These are phyloP conservation scores for Otocyon megalotis DNA, from an alignment of 2,113 vertebrate genomes.

Conservation along the genomic window DNA sequence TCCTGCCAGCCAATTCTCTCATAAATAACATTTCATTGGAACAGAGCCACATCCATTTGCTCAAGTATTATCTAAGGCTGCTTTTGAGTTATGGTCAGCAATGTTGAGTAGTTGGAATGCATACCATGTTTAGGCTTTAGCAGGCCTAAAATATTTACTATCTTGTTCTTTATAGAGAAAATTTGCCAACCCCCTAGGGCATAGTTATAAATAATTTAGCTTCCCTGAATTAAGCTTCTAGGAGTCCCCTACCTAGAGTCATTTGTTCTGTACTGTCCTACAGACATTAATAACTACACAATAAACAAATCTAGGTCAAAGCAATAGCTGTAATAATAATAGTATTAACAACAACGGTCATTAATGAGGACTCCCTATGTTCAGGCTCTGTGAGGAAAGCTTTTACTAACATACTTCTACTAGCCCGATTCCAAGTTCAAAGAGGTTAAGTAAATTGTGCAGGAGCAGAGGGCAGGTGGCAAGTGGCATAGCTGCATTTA, in stretches of 20 bases:
- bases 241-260: not conserved
- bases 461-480: not conserved
- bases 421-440: not conserved
- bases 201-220: not conserved
- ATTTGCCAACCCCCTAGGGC: not conserved
- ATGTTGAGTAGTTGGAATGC: not conserved
- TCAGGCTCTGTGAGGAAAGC: not conserved
- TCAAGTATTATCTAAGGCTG: not conserved
- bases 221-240: conserved; percentile 23
- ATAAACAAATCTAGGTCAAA: not conserved
- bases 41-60: not conserved
- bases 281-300: not conserved
- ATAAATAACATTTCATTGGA: not conserved
- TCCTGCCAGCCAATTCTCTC: not conserved
- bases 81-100: not conserved
- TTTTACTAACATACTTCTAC: not conserved
- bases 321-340: not conserved
- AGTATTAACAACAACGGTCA: not conserved
- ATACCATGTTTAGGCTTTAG: not conserved
- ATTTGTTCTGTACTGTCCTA: not conserved
- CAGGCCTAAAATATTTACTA: not conserved
- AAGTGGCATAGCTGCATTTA: not conserved
- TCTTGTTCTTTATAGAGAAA: not conserved
- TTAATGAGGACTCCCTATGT: not conserved
- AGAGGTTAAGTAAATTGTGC: not conserved